Percentiles rank a stretch among this genome's conserved stretches.
Evolutionary conservation across 2,797 vertebrate species (phyloP).

Genomic region (Phataginus tetradactyla): DNA sequence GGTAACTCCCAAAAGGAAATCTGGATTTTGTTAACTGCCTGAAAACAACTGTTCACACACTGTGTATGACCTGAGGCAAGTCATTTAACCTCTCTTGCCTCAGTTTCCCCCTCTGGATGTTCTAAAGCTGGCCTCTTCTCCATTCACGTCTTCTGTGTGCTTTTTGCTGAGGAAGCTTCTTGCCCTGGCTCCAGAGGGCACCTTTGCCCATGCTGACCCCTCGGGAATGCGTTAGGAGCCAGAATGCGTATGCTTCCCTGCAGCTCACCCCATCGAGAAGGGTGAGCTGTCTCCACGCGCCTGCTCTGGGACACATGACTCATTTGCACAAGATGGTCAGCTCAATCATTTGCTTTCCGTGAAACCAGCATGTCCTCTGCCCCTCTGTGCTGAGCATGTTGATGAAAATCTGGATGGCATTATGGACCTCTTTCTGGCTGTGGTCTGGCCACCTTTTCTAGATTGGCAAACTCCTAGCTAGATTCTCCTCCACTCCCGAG

Average conservation of each 20-base stretch:
- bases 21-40: not conserved
- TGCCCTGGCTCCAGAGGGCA: not conserved
- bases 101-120: not conserved
- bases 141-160: not conserved
- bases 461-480: not conserved
- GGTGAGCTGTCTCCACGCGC: not conserved
- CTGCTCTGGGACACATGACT: not conserved
- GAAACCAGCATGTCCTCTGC: not conserved
- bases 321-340: not conserved
- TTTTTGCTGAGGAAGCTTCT: slow-evolving; percentile 4
- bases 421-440: not conserved
- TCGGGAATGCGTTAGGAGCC: not conserved
- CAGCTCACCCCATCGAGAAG: not conserved
- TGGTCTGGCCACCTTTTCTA: not conserved
- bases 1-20: not conserved
- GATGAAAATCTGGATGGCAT: not conserved
- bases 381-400: not conserved
- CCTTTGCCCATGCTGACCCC: not conserved
- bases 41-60: not conserved
- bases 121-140: not conserved
- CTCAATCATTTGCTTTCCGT: not conserved
- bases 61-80: not conserved
- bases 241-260: no score
- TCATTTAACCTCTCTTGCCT: not conserved
- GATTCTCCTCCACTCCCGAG: not conserved